phyloP scores from a whole-genome alignment of 2,797 vertebrate species.

The Vultur gryphus region DNA sequence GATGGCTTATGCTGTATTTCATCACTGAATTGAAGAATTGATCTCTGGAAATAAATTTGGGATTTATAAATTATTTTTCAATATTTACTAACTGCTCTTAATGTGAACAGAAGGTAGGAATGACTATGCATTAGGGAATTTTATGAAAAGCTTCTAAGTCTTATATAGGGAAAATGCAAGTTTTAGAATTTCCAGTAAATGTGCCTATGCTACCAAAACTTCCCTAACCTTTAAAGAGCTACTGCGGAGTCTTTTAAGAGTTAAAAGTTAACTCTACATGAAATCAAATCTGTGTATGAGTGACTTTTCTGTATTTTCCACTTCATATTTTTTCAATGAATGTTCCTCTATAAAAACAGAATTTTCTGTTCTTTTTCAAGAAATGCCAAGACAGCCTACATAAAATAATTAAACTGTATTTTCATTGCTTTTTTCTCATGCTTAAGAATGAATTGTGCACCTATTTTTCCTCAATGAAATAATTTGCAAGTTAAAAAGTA shows the following conservation, averaged over 20 bases:
- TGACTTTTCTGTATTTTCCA: neutral
- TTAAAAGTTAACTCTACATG: neutral
- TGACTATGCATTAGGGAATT: neutral
- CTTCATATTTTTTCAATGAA: neutral
- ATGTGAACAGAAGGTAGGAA: neutral
- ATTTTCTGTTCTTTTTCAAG: neutral
- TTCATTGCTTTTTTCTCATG: neutral
- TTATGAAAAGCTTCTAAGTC: neutral
- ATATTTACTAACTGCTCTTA: neutral
- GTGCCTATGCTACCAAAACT: neutral
- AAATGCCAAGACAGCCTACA: neutral
- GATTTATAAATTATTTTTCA: neutral
- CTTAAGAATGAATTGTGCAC: neutral
- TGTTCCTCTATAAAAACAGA: neutral
- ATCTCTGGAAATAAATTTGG: neutral
- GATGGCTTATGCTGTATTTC: neutral
- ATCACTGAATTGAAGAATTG: neutral
- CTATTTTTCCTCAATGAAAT: neutral
- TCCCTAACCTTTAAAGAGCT: neutral
- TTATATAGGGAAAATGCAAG: neutral
- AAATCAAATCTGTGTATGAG: neutral
- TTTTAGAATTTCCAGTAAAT: neutral
- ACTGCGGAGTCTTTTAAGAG: neutral
- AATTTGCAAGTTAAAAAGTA: neutral
- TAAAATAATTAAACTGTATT: neutral